Evolutionary conservation across 2,113 vertebrate species (phyloP).

Genomic region (Stegostoma tigrinum): DNA sequence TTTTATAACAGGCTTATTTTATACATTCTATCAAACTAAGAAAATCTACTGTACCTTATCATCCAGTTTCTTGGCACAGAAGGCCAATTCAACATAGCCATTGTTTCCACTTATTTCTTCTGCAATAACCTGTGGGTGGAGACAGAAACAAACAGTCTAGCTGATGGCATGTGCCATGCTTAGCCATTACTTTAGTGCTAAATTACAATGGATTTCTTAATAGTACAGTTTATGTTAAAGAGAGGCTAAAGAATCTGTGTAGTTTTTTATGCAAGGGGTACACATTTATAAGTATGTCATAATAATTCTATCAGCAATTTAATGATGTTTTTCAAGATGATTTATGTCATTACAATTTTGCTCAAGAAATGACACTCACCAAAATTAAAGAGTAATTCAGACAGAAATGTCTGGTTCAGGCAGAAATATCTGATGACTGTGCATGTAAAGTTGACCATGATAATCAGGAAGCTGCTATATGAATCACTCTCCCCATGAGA

Average conservation of each 20-base stretch:
- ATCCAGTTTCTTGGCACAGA: constrained; percentile 83
- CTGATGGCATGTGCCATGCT: background rate
- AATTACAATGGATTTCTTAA: background rate
- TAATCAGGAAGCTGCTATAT: background rate
- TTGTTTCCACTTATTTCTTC: constrained; percentile 93
- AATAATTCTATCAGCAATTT: background rate
- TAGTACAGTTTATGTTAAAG: background rate
- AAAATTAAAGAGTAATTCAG: background rate
- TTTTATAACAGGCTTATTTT: background rate
- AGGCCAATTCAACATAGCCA: constrained; percentile 79
- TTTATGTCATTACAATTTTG: background rate
- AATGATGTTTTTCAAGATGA: background rate
- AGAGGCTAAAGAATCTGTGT: background rate
- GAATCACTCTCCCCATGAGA: background rate
- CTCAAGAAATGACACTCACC: background rate
- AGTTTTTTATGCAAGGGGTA: background rate
- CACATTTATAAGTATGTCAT: background rate
- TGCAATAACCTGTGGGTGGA: constrained; percentile 65
- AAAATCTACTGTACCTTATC: constrained; percentile 68
- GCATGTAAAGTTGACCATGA: background rate
- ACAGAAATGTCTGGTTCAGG: background rate
- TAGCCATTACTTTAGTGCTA: background rate
- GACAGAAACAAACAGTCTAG: constrained; percentile 1
- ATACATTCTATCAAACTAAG: background rate
- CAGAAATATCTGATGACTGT: background rate